These are phyloP conservation scores for Caenorhabditis macrosperma DNA, from an alignment of 2,888 invertebrate genomes.

Conservation along the genomic window DNA sequence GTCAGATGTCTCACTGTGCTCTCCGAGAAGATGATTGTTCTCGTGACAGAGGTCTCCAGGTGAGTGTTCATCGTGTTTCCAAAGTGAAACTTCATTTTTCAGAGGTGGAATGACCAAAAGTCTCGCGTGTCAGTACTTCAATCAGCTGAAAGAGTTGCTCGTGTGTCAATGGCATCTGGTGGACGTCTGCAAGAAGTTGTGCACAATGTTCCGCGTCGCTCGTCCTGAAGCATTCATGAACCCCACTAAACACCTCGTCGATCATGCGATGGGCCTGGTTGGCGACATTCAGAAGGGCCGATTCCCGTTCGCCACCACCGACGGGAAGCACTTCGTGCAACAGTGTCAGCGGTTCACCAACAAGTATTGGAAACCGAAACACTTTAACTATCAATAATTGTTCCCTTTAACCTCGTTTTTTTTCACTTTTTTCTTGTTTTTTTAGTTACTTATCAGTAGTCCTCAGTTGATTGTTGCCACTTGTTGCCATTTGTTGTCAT, in stretches of 20 bases:
- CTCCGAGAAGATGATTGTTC: not conserved
- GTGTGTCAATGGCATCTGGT: not conserved
- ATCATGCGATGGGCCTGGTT: not conserved
- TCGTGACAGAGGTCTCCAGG: not conserved
- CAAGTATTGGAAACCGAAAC: not conserved
- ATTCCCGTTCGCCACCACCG: not conserved
- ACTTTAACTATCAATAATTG: not conserved
- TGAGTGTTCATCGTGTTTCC: not conserved
- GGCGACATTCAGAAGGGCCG: not conserved
- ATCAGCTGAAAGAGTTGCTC: not conserved
- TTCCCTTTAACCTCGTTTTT: not conserved
- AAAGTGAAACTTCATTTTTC: not conserved
- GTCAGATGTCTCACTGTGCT: not conserved
- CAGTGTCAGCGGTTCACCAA: slow-evolving; percentile 4
- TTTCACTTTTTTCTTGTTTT: not conserved
- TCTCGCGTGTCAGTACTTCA: not conserved
- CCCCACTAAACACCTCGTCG: not conserved
- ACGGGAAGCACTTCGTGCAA: not conserved
- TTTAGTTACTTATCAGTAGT: not conserved
- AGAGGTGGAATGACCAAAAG: not conserved
- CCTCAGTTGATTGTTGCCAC: no score
- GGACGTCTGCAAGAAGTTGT: not conserved
- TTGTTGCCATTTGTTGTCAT: no score
- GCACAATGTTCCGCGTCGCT: not conserved
- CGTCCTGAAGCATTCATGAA: not conserved